Conservation (phyloP, 1,140 invertebrate species). For the Drosophila suzukii region DNA sequence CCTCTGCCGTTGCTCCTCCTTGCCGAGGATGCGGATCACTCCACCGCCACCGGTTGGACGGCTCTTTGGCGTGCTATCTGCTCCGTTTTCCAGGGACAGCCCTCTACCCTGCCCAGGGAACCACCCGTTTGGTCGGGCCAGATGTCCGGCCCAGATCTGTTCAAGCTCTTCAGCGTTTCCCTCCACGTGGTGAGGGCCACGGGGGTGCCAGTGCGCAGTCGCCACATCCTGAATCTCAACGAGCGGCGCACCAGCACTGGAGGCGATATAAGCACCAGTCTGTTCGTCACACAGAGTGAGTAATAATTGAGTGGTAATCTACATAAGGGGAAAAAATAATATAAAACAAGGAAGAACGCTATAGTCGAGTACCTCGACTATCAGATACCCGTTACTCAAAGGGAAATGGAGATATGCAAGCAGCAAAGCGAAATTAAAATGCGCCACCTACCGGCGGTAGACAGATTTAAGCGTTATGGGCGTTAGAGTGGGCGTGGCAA, state of each 20-base stretch:
- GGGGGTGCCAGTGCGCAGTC: conserved; percentile 86
- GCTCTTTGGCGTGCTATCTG: conserved; percentile 60
- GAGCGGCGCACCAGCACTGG: conserved; percentile 35
- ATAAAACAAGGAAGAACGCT: no score
- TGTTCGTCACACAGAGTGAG: conserved; percentile 70
- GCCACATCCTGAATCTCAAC: conserved; percentile 62
- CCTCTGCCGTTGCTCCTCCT: conserved; percentile 66
- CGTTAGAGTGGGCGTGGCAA: no score
- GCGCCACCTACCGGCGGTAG: no score
- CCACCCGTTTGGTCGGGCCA: conserved; percentile 73
- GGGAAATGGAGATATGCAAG: no score
- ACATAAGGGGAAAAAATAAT: not conserved
- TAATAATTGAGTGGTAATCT: conserved; percentile 1
- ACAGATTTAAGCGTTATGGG: no score
- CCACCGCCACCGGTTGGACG: conserved; percentile 58
- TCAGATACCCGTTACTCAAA: no score
- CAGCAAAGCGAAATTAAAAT: no score
- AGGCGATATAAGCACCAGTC: conserved; percentile 52
- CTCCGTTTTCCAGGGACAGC: conserved; percentile 37
- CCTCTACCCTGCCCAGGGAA: conserved; percentile 78
- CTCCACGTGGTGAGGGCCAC: conserved; percentile 86
- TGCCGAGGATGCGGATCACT: conserved; percentile 60
- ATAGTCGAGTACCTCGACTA: no score
- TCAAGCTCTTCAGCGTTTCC: conserved; percentile 82
- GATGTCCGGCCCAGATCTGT: conserved; percentile 63